A percentile compares a stretch with the other conserved stretches of the same genome.
Evolutionary conservation across 2,113 vertebrate species (phyloP).

Genomic region (Diadophis punctatus): DNA sequence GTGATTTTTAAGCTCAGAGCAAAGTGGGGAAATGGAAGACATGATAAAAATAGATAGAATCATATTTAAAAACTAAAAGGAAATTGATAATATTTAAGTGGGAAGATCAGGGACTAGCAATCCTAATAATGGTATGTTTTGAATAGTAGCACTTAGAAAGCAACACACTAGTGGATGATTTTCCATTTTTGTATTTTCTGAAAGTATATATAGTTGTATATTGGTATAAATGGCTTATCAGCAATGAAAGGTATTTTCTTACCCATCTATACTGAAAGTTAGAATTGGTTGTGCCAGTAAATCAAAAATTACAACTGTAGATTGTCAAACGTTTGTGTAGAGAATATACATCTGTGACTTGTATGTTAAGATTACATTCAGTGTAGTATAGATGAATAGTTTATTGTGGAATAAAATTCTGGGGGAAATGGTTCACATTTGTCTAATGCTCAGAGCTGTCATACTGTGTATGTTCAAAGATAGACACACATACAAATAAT

Average conservation of each 20-base stretch:
- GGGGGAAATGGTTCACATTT: background rate
- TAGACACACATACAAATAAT: background rate
- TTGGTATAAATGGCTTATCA: background rate
- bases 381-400: background rate
- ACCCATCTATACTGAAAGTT: background rate
- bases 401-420: background rate
- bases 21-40: background rate
- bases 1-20: background rate
- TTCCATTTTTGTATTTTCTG: background rate
- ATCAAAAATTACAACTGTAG: slow-evolving; percentile 6
- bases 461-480: background rate
- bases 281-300: background rate
- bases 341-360: background rate
- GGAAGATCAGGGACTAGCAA: background rate
- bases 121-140: background rate
- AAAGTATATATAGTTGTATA: background rate
- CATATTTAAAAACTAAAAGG: background rate
- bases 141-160: background rate
- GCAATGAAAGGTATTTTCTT: background rate
- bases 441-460: background rate
- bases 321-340: background rate
- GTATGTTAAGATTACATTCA: background rate
- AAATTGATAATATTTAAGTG: background rate
- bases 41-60: background rate
- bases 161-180: background rate